phyloP scores from a whole-genome alignment of 2,888 invertebrate species.

The Chrysolina americana region DNA sequence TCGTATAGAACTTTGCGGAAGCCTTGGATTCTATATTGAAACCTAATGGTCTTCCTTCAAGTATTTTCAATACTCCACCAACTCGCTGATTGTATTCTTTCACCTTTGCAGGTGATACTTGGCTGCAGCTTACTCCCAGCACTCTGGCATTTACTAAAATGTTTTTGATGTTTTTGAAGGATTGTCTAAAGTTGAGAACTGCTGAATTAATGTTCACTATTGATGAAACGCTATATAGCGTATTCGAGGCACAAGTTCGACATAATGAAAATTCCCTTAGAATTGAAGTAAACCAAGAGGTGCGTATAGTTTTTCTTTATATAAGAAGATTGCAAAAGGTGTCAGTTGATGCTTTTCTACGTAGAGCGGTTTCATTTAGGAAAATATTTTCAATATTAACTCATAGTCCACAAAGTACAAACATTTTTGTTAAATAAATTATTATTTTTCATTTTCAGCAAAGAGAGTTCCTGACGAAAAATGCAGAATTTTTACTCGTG shows the following conservation, averaged over 20 bases:
- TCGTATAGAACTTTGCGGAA: too few relatives aligned
- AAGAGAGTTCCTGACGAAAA: conserved; percentile 74
- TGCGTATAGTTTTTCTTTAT: conserved; percentile 61
- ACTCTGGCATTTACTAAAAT: conserved; percentile 86
- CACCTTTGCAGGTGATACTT: conserved; percentile 73
- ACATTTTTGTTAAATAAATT: conserved; percentile 18
- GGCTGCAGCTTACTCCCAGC: conserved; percentile 85
- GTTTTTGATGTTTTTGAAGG: conserved; percentile 81
- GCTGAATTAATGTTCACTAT: conserved; percentile 82
- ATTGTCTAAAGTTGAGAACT: conserved; percentile 82
- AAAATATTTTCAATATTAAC: too few relatives aligned
- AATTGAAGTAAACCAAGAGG: conserved; percentile 73
- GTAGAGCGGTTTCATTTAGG: too few relatives aligned
- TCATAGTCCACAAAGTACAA: too few relatives aligned
- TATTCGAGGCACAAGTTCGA: conserved; percentile 82
- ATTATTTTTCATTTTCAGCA: conserved; percentile 58
- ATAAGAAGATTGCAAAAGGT: too few relatives aligned
- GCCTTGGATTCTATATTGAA: too few relatives aligned
- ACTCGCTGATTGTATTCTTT: background rate
- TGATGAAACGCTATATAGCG: conserved; percentile 80
- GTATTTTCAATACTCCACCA: too few relatives aligned
- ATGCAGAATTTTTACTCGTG: conserved; percentile 80
- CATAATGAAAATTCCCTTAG: conserved; percentile 75
- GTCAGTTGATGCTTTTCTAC: background rate
- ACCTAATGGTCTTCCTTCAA: background rate